A percentile compares a stretch with the other conserved stretches of the same genome.
These are phyloP conservation scores for Saxicola maurus DNA, from an alignment of 2,797 vertebrate species.

Conservation along the genomic window DNA sequence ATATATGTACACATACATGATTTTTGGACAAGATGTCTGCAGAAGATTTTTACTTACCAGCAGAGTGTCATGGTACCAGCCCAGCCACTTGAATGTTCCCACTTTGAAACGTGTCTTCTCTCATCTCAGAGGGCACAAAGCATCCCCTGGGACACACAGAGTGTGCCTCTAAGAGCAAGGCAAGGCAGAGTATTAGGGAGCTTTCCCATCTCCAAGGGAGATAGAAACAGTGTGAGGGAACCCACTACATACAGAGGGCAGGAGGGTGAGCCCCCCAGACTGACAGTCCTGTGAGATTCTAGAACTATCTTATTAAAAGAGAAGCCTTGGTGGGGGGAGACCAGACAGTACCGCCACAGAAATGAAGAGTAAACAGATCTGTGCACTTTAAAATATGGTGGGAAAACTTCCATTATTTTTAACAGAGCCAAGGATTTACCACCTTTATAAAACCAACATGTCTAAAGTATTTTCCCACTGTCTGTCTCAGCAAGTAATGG, in stretches of 20 bases:
- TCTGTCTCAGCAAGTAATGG: not conserved
- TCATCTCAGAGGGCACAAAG: not conserved
- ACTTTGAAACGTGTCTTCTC: not conserved
- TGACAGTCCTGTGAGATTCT: not conserved
- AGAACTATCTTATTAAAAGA: not conserved
- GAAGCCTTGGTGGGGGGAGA: not conserved
- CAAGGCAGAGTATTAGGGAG: not conserved
- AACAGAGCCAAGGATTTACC: not conserved
- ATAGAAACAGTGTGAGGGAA: not conserved
- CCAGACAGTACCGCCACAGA: fast-evolving
- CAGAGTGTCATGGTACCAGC: not conserved
- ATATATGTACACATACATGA: fast-evolving
- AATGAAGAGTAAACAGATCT: not conserved
- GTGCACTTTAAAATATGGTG: not conserved
- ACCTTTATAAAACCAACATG: not conserved
- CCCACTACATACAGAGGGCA: not conserved
- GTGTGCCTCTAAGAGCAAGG: not conserved
- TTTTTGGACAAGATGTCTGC: not conserved
- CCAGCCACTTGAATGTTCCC: not conserved
- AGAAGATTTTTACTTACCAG: not conserved
- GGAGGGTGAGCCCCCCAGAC: not conserved
- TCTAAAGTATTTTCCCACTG: not conserved
- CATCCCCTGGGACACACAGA: not conserved
- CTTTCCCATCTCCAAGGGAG: not conserved
- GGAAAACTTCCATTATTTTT: not conserved